Base-by-base conservation (phyloP, 1,140 invertebrate species). In the Drosophila willistoni region DNA sequence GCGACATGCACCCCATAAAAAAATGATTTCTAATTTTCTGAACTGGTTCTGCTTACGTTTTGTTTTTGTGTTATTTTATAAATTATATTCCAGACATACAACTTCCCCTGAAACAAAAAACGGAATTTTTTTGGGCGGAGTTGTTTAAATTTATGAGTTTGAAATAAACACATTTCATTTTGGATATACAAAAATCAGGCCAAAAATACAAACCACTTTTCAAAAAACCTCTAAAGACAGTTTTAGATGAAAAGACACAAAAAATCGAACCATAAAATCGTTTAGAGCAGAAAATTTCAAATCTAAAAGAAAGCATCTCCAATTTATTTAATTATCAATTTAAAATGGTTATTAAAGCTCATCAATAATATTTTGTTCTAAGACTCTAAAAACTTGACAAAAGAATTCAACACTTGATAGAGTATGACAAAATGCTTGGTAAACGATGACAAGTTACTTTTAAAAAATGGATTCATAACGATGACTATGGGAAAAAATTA, bases 1-100 rank as follows among this genome's bases (percentile, higher is more conserved):
- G 76, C 83, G 79, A 86, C 83, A 86, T 39, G 73, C 55, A 67
- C 57, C 71, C 79, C 79, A 87, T 82, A 86, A 81, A 79, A 44
- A 64, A 64, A 60, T 77, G 51, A 64, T 77, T 79, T 82, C 79
- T 77, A 87, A 86, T 83, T 77, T 82, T 79, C 73, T 69, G 29
- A 87, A 82, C 83, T 82, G 75, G 79, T 87, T 86, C 71, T 61
- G 44, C 17, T 22, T 51, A 7, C 44, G 22, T 47, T 59, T 60
- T 51, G 17, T 22, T 51, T 17, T 47, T 47, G 42, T 44, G 60
- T 7, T 6, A 56, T 51, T 81, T 69, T 81, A 71, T 79, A 86
- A 81, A 81, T 86, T 79, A 65, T 61, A 42, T 34, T 41, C 47
- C 54, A 68, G 42, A 60, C 42, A 68, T 67, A 59, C 22, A 34